These are phyloP conservation scores for Sphaerodactylus townsendi DNA, from an alignment of 2,113 vertebrate genomes.

Conservation along the genomic window DNA sequence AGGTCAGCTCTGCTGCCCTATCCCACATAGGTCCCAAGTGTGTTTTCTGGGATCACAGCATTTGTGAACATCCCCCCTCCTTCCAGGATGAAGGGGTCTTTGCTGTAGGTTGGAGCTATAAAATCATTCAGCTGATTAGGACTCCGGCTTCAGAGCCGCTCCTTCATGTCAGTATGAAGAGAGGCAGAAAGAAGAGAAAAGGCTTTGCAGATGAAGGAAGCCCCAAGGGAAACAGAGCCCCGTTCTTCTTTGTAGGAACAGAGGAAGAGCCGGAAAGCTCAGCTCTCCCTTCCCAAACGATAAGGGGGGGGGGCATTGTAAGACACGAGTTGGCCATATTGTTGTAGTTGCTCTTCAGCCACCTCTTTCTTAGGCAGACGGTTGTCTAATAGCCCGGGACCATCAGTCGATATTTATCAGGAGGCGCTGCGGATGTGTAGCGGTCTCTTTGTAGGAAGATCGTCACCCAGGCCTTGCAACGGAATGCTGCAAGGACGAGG, in stretches of 20 bases:
- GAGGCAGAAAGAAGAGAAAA: background rate
- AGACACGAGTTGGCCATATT: background rate
- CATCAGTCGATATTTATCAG: background rate
- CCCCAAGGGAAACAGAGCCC: background rate
- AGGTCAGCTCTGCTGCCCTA: background rate
- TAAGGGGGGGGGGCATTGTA: background rate
- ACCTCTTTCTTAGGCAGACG: background rate
- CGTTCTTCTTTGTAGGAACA: background rate
- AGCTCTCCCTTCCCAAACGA: background rate
- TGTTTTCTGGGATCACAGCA: too few relatives aligned
- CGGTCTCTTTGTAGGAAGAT: background rate
- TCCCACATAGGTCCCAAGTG: background rate
- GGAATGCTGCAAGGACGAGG: background rate
- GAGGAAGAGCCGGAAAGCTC: background rate
- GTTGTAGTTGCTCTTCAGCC: background rate
- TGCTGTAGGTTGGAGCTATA: background rate
- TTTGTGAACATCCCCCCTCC: background rate
- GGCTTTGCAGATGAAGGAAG: background rate
- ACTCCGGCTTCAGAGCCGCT: background rate
- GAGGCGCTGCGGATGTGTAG: too few relatives aligned
- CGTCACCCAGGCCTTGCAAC: background rate
- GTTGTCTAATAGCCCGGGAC: background rate
- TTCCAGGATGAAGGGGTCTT: background rate
- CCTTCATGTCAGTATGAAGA: background rate
- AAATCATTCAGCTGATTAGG: background rate